Evolutionary conservation across 2,888 invertebrate genomes (phyloP), one percentile per base, ranked within the genome.

Genomic region (Furcula furcula): DNA sequence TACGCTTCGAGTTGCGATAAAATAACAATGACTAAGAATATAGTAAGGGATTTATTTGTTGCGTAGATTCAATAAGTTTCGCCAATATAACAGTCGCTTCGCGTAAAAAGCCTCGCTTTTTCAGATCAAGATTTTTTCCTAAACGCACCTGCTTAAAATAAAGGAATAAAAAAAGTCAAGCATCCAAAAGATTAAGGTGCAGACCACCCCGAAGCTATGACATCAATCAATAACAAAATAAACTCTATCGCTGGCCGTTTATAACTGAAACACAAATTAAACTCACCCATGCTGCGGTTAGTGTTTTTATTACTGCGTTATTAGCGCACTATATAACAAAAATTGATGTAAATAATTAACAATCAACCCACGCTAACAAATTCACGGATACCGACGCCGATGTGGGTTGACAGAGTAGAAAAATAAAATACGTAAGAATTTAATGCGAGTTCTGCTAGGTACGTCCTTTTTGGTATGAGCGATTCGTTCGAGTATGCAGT

Each of bases 341-440:
- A 47, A 47, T 51, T 40, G 41, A 45, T 51, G 54, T 61, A 61
- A 65, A 63, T 65, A 64, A 63, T 62, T 73, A 62, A 62, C 64
- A 59, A 62, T 64, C 66, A 69, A 81, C 82, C 84, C 85, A 85
- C 86, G 86, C 86, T 65, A 84, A 75, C 77, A 78, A 74, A 36
- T 68, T 50, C 66, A 72, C 65, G 56, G 60, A 69, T 76, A 85
- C 87, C 87, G 85, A 86, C 86, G 87, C 87, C 81, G 77, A 78
- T 63, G 56, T 67, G 73, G 72, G 77, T 78, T 87, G 79, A 81
- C 75, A 68, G 46, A 29, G 7, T 4, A 34, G 42, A 66, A 57
- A 58, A 57, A 26, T 23, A 12, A 31, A 7, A 15, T 6, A 6
- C 13, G 13, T 9, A 13, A 12, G 4, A 16, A 5, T 31, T n/a